Evolutionary conservation across 2,888 invertebrate species (phyloP).

Genomic region (Drosophila ezoana): DNA sequence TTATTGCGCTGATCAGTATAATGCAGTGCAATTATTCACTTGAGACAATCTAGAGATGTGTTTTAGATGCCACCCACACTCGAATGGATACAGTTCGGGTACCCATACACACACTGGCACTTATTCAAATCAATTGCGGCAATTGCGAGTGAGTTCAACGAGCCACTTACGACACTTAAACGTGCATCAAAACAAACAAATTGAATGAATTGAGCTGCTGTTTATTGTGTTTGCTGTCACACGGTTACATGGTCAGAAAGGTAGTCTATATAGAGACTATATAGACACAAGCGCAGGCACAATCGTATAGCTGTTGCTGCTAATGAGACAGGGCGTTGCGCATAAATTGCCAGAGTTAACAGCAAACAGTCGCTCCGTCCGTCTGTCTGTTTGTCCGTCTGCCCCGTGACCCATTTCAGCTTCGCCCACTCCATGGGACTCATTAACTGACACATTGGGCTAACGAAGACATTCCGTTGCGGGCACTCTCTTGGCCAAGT

Average conservation of each 20-base stretch:
- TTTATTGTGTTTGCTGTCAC: constrained; percentile 16
- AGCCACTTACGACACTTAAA: constrained; percentile 64
- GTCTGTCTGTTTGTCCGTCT: neutral
- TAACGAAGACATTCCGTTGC: constrained; percentile 33
- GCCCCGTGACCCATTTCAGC: constrained; percentile 1
- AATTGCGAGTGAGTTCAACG: constrained; percentile 54
- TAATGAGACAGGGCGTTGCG: constrained; percentile 32
- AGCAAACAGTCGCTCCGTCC: neutral
- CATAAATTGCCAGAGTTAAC: constrained; percentile 31
- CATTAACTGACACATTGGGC: constrained; percentile 75
- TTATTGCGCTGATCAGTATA: constrained; percentile 1
- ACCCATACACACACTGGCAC: constrained; percentile 18
- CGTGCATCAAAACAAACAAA: constrained; percentile 52
- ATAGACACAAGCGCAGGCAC: neutral
- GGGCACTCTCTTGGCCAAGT: constrained; percentile 5
- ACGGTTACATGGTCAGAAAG: constrained; percentile 18
- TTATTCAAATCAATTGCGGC: constrained; percentile 51
- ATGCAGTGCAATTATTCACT: constrained; percentile 25
- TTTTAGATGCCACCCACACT: neutral
- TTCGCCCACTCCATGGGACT: constrained; percentile 5
- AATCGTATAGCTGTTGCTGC: constrained; percentile 10
- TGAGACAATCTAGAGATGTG: constrained; percentile 25
- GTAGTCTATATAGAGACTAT: neutral
- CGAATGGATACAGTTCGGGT: neutral
- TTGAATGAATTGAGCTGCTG: constrained; percentile 38